Base-by-base conservation (phyloP, 2,797 vertebrate genomes). In the Phataginus tetradactyla region DNA sequence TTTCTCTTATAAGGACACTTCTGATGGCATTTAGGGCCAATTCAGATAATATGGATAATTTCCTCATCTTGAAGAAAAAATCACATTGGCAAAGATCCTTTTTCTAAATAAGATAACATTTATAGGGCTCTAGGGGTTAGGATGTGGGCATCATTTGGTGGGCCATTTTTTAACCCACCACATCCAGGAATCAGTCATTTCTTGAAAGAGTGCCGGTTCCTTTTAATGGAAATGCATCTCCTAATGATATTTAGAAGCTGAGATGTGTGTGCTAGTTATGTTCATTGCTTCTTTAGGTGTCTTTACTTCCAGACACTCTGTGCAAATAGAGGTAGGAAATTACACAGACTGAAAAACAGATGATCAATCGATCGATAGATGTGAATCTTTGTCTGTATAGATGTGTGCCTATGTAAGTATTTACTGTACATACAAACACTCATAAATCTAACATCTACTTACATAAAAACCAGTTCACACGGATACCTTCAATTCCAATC, bases 401-500 rank as follows among this genome's bases (percentile, higher is more conserved):
- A 13, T 66, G n/a, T 57, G 11, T 64, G 20, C 20, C 59, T 39
- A 8, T 51, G 18, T 17, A 74, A 32, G 14, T 59, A 25, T n/a
- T n/a, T 25, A n/a, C 45, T 59, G 23, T 5, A 75, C 8, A 39
- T 21, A 39, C 23, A 77, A 34, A 84, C 29, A 53, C 25, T 84
- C 45, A 63, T 57, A 87, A 80, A 49, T 72, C 37, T 68, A 68
- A 80, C 55, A 72, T 37, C 12, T 88, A 68, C 71, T 86, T 71
- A 88, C 11, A 53, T 51, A 49, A 96, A 96, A 92, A 96, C 27
- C 8, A 32, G 27, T 63, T 95, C 45, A 91, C n/a, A 57, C 1
- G 23, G 42, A 68, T 87, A 86, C 18, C 86, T 97, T 83, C 66
- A 32, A 77, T 69, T 83, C 59, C 64, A 95, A 63, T 18, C 51